phyloP scores from a whole-genome alignment of 2,797 vertebrate species.

The Hyperoplus immaculatus region DNA sequence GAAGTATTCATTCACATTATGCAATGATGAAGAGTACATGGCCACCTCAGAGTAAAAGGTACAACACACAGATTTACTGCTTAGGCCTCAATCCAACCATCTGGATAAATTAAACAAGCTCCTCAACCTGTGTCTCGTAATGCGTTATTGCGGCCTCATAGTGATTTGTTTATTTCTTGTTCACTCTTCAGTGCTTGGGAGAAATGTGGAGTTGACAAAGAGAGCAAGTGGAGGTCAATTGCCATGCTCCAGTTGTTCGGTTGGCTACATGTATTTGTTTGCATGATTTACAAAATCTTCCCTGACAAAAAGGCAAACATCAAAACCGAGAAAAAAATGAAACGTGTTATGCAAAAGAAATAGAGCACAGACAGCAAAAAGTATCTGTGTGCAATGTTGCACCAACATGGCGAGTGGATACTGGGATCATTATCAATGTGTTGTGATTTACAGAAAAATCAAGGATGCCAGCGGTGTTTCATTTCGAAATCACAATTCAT shows the following conservation, averaged over 20 bases:
- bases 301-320: background rate
- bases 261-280: conserved; percentile 16
- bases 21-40: background rate
- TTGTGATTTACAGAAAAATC: conserved; percentile 33
- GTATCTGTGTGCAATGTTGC: background rate
- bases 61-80: conserved; percentile 28
- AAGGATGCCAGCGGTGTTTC: conserved; percentile 52
- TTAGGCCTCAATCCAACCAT: conserved; percentile 38
- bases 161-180: conserved; percentile 47
- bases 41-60: background rate
- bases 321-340: conserved; percentile 9
- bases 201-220: conserved; percentile 34
- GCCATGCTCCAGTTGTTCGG: conserved; percentile 46
- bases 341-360: background rate
- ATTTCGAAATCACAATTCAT: conserved; percentile 42
- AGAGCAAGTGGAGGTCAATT: conserved; percentile 38
- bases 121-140: conserved; percentile 40
- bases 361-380: background rate
- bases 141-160: conserved; percentile 18
- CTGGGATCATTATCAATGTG: conserved; percentile 5
- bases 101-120: conserved; percentile 58
- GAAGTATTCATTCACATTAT: background rate
- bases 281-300: conserved; percentile 16
- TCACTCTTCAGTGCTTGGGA: conserved; percentile 11
- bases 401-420: conserved; percentile 10